Conservation (phyloP, 2,797 vertebrate species). For the Lerista edwardsae region DNA sequence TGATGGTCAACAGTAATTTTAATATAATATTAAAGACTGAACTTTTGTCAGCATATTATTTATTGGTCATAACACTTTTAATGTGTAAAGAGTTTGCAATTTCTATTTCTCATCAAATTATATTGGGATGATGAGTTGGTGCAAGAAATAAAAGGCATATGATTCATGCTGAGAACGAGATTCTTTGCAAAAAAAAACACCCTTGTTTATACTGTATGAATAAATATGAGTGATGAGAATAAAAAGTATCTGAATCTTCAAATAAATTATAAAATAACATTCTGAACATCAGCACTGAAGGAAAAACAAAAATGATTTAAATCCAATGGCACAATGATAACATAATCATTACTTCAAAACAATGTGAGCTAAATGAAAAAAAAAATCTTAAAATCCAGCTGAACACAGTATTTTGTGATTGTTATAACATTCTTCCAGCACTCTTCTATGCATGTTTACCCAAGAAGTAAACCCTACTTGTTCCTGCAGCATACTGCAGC, state of each 20-base stretch:
- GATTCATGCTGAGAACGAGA: constrained; percentile 21
- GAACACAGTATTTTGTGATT: not conserved
- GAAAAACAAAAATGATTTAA: constrained; percentile 16
- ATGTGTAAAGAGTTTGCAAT: not conserved
- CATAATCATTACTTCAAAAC: not conserved
- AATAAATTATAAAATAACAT: not conserved
- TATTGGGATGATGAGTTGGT: not conserved
- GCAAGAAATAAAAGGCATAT: constrained; percentile 7
- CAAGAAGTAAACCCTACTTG: too few species aligned
- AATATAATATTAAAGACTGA: not conserved
- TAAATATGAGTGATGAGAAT: constrained; percentile 8
- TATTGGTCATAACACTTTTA: not conserved
- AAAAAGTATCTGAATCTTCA: not conserved
- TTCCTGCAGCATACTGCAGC: too few species aligned
- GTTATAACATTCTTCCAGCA: not conserved
- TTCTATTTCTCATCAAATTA: not conserved
- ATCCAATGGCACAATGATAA: not conserved
- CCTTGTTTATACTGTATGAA: constrained; percentile 6
- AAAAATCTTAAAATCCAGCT: not conserved
- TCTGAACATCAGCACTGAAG: constrained; percentile 15
- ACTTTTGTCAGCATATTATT: not conserved
- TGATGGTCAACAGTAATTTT: not conserved
- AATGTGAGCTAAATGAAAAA: not conserved
- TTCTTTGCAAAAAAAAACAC: not conserved
- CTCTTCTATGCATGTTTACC: too few species aligned